Base-by-base conservation (phyloP, 2,888 invertebrate genomes). In the Pilophorus perplexus region DNA sequence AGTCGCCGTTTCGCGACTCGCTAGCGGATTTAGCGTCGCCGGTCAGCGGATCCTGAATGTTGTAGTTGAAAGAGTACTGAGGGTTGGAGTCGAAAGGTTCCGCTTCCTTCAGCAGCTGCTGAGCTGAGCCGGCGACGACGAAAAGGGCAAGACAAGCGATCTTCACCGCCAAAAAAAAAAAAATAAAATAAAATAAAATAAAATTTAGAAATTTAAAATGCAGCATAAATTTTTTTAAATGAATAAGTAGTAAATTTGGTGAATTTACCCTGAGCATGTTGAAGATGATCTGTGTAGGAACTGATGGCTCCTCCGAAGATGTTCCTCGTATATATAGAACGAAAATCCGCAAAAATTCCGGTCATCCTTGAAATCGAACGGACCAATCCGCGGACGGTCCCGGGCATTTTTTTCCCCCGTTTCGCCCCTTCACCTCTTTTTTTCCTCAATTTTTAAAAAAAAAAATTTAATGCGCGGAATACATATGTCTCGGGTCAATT, bases 1-100 rank as follows among this genome's bases (percentile, higher is more conserved):
- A 22, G 38, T 64, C 64, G 1, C 64, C 64, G 64, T 52, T 54
- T 10, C 64, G 37, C 16, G 50, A 38, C 42, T 64, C 64, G 12
- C 52, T 40, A 14, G 20, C 23, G 50, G 12, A 40, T 18, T 64
- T 64, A 52, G 50, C 22, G 16, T 64, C 64, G 16, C 64, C 64
- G 40, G 64, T 64, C 16, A 52, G 50, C 25, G 64, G 64, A 40
- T 64, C 64, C 42, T 64, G 64, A 27, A 64, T 64, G 50, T 64
- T 50, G 64, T 64, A 64, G 52, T 50, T 64, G 64, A 23, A 64
- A 1, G 50, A 40, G 52, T 64, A 64, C 38, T 64, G 64, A 16
- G 64, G 64, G 52, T 64, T 52, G 6, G 50, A 25, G 64, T 64
- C 64, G 40, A 38, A 64, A 16, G 64, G 64, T 16, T 64, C 64